These are phyloP conservation scores for Mythimna albipuncta DNA, from an alignment of 2,888 invertebrate genomes.

Conservation along the genomic window DNA sequence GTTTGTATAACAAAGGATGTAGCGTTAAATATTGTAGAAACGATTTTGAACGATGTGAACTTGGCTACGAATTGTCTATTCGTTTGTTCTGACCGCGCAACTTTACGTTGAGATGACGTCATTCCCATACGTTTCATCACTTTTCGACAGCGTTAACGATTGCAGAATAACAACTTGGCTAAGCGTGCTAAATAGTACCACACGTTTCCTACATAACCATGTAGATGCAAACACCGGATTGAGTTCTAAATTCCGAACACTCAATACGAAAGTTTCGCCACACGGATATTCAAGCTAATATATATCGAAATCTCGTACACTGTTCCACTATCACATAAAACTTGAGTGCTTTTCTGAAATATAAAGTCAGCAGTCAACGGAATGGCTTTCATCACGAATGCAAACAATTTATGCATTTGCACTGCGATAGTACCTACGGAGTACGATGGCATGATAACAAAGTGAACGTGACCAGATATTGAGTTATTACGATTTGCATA, in stretches of 20 bases:
- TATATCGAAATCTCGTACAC: conserved; percentile 29
- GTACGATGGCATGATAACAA: conserved; percentile 5
- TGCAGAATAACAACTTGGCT: no score
- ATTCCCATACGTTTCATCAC: no score
- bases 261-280: conserved; percentile 43
- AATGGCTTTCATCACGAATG: conserved; percentile 58
- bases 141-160: no score
- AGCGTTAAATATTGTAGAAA: no score
- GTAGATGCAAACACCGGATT: conserved; percentile 26
- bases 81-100: no score
- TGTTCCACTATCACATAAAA: conserved; percentile 48
- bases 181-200: background rate
- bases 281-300: conserved; percentile 60
- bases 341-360: conserved; percentile 52
- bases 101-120: no score
- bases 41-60: no score
- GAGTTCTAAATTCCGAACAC: conserved; percentile 20
- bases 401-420: conserved; percentile 53
- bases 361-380: conserved; percentile 41
- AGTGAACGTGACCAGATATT: conserved; percentile 38
- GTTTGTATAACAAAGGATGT: no score
- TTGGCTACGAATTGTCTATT: no score
- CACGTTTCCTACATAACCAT: background rate
- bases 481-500: conserved; percentile 53
- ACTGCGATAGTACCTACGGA: conserved; percentile 14